Evolutionary conservation across 2,797 vertebrate genomes (phyloP).

Genomic region (Crossoptilon crossoptilon): DNA sequence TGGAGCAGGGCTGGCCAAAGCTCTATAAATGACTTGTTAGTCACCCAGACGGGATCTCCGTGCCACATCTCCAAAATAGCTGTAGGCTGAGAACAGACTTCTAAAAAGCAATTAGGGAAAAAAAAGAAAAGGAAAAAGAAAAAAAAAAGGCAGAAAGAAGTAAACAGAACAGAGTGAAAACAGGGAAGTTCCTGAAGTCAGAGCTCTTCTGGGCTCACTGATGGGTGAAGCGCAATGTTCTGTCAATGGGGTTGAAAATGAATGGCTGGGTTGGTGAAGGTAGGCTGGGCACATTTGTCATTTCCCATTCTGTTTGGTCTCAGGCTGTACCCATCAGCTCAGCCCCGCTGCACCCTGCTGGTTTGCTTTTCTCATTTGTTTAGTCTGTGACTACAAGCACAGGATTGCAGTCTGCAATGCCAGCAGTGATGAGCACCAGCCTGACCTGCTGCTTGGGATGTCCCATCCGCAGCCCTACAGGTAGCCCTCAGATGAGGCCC

Average conservation of each 20-base stretch:
- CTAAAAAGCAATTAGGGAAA: neutral
- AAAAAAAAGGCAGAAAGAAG: neutral
- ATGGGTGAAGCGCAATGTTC: fast-evolving
- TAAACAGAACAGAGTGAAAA: neutral
- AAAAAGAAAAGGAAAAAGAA: neutral
- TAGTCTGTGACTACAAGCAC: neutral
- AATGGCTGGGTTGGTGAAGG: neutral
- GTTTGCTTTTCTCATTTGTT: neutral
- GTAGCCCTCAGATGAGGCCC: fast-evolving
- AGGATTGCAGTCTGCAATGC: neutral
- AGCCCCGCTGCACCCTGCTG: neutral
- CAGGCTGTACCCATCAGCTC: neutral
- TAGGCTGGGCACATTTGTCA: neutral
- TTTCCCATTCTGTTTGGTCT: neutral
- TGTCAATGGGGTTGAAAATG: fast-evolving
- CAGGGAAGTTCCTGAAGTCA: fast-evolving
- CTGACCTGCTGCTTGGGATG: fast-evolving
- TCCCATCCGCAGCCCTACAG: neutral
- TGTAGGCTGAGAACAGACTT: slow-evolving; percentile 21
- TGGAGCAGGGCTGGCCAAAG: neutral
- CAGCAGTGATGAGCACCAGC: fast-evolving
- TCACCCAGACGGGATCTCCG: neutral
- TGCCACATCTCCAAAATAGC: slow-evolving; percentile 10
- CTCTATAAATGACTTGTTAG: slow-evolving; percentile 19
- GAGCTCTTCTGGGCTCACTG: neutral